phyloP scores from a whole-genome alignment of 2,113 vertebrate species.

The Todiramphus saurophagus region DNA sequence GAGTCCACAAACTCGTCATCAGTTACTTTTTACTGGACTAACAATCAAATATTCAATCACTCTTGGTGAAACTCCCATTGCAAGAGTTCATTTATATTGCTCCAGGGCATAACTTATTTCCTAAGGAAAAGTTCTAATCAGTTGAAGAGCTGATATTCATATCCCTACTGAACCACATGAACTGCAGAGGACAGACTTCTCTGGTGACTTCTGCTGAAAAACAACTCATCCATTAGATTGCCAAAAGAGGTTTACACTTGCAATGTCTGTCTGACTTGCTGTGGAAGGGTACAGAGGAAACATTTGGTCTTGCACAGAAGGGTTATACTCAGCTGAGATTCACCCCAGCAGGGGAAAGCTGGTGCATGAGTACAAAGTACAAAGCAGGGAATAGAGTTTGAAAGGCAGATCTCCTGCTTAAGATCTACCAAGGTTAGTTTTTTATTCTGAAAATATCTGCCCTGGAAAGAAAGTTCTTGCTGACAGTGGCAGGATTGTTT shows the following conservation, averaged over 20 bases:
- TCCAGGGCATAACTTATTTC: constrained; percentile 35
- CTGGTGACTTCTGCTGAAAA: neutral
- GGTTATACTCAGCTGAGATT: neutral
- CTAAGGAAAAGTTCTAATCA: neutral
- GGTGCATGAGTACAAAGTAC: neutral
- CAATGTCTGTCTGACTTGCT: neutral
- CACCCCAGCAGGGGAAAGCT: neutral
- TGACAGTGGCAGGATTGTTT: neutral
- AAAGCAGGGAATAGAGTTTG: neutral
- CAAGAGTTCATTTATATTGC: constrained; percentile 23
- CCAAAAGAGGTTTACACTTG: accelerated
- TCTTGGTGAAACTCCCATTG: neutral
- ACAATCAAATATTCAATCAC: constrained; percentile 32
- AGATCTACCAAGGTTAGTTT: neutral
- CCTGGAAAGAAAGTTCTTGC: neutral
- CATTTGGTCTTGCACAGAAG: neutral
- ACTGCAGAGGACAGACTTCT: neutral
- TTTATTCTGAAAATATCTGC: neutral
- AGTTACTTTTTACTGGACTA: constrained; percentile 23
- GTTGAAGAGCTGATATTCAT: constrained; percentile 17
- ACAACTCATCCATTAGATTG: neutral
- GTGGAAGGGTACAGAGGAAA: neutral
- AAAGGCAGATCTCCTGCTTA: neutral
- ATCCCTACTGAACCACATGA: neutral
- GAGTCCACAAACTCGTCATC: neutral